These are phyloP conservation scores for Anaspis maculata DNA, from an alignment of 2,888 invertebrate species.

Conservation along the genomic window DNA sequence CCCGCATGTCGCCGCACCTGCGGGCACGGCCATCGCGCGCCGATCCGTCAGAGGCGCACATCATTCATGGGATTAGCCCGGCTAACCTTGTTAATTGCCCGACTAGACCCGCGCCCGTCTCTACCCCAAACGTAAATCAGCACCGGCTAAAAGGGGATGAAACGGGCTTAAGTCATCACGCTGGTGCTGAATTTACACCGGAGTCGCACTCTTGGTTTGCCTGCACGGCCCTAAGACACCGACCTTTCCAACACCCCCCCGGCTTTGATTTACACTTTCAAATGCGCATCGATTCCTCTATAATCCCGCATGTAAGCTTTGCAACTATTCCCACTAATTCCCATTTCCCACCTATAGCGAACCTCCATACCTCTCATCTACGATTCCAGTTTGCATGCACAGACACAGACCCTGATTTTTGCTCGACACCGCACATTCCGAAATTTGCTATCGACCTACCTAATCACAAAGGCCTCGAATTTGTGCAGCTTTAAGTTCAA, in stretches of 20 bases:
- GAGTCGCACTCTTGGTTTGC: constrained; percentile 9
- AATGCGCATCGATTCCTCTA: constrained; percentile 27
- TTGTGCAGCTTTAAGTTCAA: no score
- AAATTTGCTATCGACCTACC: no score
- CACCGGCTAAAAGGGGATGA: constrained; percentile 42
- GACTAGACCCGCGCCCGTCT: constrained; percentile 38
- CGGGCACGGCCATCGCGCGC: constrained; percentile 27
- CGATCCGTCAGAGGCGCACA: constrained; percentile 41
- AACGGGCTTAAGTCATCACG: constrained; percentile 43
- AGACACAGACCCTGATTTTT: no score
- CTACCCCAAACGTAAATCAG: constrained; percentile 42
- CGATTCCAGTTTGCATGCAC: no score
- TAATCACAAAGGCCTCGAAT: no score
- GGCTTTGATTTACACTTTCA: constrained; percentile 27
- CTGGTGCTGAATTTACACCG: constrained; percentile 36
- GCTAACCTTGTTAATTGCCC: constrained; percentile 47
- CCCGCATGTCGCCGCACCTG: constrained; percentile 33
- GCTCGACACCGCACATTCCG: no score
- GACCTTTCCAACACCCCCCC: no score
- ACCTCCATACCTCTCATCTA: no score
- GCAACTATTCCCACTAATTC: constrained; percentile 24
- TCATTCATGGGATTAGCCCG: constrained; percentile 47
- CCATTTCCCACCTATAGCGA: constrained; percentile 4
- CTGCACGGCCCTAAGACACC: constrained; percentile 12
- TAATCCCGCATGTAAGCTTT: constrained; percentile 24